These are phyloP conservation scores for Argyrosomus regius DNA, from an alignment of 2,797 vertebrate species.

Conservation along the genomic window DNA sequence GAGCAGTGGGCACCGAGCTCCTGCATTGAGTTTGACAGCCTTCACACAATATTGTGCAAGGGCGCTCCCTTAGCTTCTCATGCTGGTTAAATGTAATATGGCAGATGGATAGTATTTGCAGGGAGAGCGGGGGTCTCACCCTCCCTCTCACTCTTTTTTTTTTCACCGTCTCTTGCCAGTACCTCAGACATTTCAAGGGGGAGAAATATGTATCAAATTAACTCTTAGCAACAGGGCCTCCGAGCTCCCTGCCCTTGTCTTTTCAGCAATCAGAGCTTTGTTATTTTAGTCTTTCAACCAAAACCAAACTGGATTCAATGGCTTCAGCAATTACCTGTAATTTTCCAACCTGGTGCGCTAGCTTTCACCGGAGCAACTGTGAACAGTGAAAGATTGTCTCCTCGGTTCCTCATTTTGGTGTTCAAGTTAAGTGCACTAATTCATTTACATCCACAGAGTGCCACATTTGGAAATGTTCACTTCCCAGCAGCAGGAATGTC, in stretches of 20 bases:
- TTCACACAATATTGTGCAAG: conserved; percentile 83
- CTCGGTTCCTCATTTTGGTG: conserved; percentile 62
- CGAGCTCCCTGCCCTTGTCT: conserved; percentile 79
- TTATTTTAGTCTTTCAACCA: conserved; percentile 86
- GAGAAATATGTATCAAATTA: conserved; percentile 87
- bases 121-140: conserved; percentile 79
- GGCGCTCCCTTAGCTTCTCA: conserved; percentile 80
- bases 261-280: conserved; percentile 85
- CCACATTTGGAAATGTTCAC: conserved; percentile 82
- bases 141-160: conserved; percentile 72
- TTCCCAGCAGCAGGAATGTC: conserved; percentile 72
- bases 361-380: conserved; percentile 68
- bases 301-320: conserved; percentile 85
- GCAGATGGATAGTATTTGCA: conserved; percentile 84
- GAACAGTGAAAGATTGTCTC: conserved; percentile 81
- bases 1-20: conserved; percentile 70
- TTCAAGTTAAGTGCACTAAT: conserved; percentile 75
- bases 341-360: conserved; percentile 82
- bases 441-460: conserved; percentile 76
- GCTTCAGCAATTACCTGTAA: conserved; percentile 85
- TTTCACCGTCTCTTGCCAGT: conserved; percentile 76
- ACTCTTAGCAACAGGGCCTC: conserved; percentile 81
- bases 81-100: conserved; percentile 82
- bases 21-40: conserved; percentile 83
- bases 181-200: conserved; percentile 82